Base-by-base conservation (phyloP, 2,888 invertebrate genomes). In the Muscina levida region DNA sequence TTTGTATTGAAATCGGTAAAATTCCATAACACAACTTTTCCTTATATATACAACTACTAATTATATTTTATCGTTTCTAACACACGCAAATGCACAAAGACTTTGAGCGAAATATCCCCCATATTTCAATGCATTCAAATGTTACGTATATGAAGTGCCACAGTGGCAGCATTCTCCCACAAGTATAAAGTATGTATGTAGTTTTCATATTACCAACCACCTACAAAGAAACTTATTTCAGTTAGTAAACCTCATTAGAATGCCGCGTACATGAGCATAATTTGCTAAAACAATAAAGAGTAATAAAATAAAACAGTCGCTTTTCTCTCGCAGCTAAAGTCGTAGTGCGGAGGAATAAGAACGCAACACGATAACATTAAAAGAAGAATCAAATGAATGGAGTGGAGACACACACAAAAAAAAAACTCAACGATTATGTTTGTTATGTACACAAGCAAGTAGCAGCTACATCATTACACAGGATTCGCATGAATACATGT, bases 251-350 rank as follows among this genome's bases (percentile, higher is more conserved):
- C 79, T 77, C 75, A 82, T 82, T 82, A 82, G 59, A 80, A 75
- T 77, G 72, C 77, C 68, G 74, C 82, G 77, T 70, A 77, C 66
- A 80, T 48, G 67, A 80, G 78, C 65, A 72, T 80, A 82, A 82
- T 80, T 82, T 77, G 72, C 80, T 80, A 77, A 82, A 77, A 82
- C 77, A 82, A 80, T 74, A 77, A 76, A 75, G 65, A 72, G 75
- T 72, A 82, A 77, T 74, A 77, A 79, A 82, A 79, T 77, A 79
- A 53, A 82, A 81, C 56, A 77, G 71, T 67, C 15, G 62, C 22
- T 19, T 62, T 42, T 42, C 42, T 4, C 22, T 17, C 39, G 1
- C 39, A 10, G n/a, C 59, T 39, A 17, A 17, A 10, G 59, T 4
- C 6, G n/a, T 37, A 31, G 31, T 15, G 57, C 13, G 57, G 5